Evolutionary conservation across 2,797 vertebrate species (phyloP), one percentile per base, ranked within the genome.

Genomic region (Sebastes itinus): DNA sequence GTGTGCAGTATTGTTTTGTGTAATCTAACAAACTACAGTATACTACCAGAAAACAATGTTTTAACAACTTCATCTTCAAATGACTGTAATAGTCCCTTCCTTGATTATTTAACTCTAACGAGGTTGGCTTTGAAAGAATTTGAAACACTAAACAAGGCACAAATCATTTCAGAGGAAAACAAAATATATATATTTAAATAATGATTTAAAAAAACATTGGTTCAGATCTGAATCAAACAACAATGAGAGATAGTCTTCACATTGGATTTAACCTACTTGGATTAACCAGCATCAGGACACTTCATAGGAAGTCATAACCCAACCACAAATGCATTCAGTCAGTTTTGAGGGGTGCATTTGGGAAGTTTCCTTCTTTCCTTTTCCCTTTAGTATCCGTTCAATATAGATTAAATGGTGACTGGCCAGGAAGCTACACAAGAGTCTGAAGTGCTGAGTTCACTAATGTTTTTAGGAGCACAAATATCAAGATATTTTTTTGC

Each of bases 141-240:
- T 23, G 6, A 68, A 74, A 81, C 76, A 33, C 23, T 32, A 76
- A 89, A 78, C 68, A 91, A 94, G 92, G 92, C 92, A 94, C 89
- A 68, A 76, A 85, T 74, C n/a, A 82, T 46, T 56, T 54, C 2
- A 35, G 2, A 75, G 13, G 3, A 55, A 69, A 69, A 46, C 20
- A 22, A 63, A 14, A 62, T 20, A 35, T 38, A 38, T 6, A 9
- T 23, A 59, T 42, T 74, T 38, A 72, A 77, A 86, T 58, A 69
- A 60, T 49, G 2, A 27, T 64, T 72, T 32, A 5, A 56, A 65
- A 46, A 14, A 22, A 20, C 42, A 75, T 35, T 54, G 28, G 22
- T 23, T 68, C 23, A 30, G 68, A 68, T 84, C 60, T 7, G 27
- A 70, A 58, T 80, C 62, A 63, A 81, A 81, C 49, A 52, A 23